Evolutionary conservation across 64 coral and sea anemone species (phyloP), one percentile per base, ranked within the genome.

Genomic region (Anthopleura sola): DNA sequence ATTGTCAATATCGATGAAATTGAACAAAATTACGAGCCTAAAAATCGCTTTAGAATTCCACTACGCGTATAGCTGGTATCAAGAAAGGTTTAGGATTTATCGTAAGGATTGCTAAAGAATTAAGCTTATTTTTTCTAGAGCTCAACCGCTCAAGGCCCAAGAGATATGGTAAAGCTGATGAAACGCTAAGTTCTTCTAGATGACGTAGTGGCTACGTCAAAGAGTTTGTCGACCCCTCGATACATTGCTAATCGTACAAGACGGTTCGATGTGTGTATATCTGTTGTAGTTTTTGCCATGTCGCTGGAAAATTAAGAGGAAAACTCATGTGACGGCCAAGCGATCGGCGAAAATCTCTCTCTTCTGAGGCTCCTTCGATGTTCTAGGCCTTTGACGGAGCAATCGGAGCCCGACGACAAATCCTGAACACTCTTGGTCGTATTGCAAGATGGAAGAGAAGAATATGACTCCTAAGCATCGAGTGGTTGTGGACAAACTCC

Each of bases 401-500:
- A 11, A 79, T 44, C 36, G 44, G 44, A 37, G 76, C 15, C 76
- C 44, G 18, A 79, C 36, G 34, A 38, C 36, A 19, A 33, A 8
- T 18, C 37, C 18, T 17, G 36, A 40, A 78, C 36, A 21, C 36
- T 83, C 23, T 39, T 57, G 82, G 39, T 83, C 50, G 48, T 47
- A 20, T 53, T 53, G 49, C 48, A 83, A 83, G 4, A 83, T 83
- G 82, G 82, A 60, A 36, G 82, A 83, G 26, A 83, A 32, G 29
- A 60, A 49, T 56, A 83, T 83, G 82, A 83, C 82, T 89, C 78
- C 89, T 55, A 80, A 74, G 37, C 89, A 86, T 31, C 89, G 87
- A 96, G 68, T 75, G 19, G 94, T 96, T 49, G 88, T 96, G 46
- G 88, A 89, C 60, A 81, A 89, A 78, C 77, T 96, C 74, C 94